Base-by-base conservation (phyloP, 2,113 vertebrate genomes). In the Lontra canadensis region DNA sequence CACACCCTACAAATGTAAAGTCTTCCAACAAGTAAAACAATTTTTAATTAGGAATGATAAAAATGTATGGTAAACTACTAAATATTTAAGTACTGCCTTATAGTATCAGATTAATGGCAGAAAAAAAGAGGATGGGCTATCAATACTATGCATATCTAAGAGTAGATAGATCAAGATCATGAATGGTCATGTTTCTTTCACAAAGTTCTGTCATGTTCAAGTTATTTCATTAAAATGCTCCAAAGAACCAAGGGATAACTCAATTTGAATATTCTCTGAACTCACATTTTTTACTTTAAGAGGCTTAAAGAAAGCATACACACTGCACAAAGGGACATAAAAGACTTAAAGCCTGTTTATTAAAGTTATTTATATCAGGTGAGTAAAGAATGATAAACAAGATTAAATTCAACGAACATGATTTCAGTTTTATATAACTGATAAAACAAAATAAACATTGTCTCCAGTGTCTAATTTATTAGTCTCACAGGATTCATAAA, bases 381-480 rank as follows among this genome's bases (percentile, higher is more conserved):
- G 36, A 84, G 10, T 57, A 39, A 95, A 59, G 11, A 85, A 69
- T 36, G 15, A 63, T 15, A 86, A 82, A 86, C 0, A 89, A 29
- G 11, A 90, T 4, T 79, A 95, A 87, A 89, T 61, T 94, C 25
- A 96, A 67, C 8, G 52, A 96, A 83, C 42, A 92, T 42, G 65
- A 87, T 95, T 67, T 94, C 23, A 78, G 52, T 61, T 96, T 71
- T 47, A 67, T 1, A 90, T 29, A 90, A 78, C 20, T 11, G n/a
- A 84, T 92, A 76, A n/a, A 81, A 29, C 69, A 97, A 94, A 95
- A 85, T 29, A 95, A 95, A 49, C 49, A 96, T 0, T 55, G 21
- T 71, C 69, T 90, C 90, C 20, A 94, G 93, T 90, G 65, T 42
- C 67, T 95, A 52, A 79, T 89, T 94, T 92, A 90, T 79, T 61